Percentiles rank a stretch among this genome's conserved stretches.
Evolutionary conservation across 1,140 invertebrate genomes (phyloP).

Genomic region (Dinoponera quadriceps): DNA sequence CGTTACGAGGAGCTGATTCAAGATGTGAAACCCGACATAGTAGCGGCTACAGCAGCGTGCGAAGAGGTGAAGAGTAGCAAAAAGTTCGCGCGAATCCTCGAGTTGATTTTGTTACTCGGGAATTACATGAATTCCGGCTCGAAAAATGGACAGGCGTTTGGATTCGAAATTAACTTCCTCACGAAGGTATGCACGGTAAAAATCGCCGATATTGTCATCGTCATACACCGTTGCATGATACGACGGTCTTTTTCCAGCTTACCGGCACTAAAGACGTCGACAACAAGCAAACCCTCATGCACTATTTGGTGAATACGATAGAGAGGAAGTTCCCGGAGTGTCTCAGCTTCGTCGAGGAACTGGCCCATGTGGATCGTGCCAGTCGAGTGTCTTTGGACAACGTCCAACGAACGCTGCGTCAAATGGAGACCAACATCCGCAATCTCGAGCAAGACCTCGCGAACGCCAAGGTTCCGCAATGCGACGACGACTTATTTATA

Average conservation of each 20-base stretch:
- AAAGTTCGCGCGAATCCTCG: conserved; percentile 96
- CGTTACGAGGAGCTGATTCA: conserved; percentile 93
- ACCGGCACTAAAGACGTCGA: conserved; percentile 97
- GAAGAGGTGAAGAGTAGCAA: conserved; percentile 96
- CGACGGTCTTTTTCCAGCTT: conserved; percentile 87
- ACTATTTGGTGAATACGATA: conserved; percentile 95
- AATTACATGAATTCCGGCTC: conserved; percentile 98
- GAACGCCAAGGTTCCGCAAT: conserved; percentile 92
- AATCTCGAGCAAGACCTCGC: conserved; percentile 95
- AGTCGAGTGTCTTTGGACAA: conserved; percentile 94
- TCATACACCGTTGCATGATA: not conserved
- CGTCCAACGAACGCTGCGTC: conserved; percentile 93
- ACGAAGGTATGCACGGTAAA: conserved; percentile 91
- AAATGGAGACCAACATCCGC: conserved; percentile 94
- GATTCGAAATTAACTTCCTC: conserved; percentile 98
- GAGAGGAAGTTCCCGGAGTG: conserved; percentile 95
- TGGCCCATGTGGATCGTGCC: conserved; percentile 93
- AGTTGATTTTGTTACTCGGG: conserved; percentile 95
- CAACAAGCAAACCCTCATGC: conserved; percentile 96
- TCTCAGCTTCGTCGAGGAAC: conserved; percentile 94
- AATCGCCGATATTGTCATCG: not conserved
- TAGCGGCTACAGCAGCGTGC: conserved; percentile 97
- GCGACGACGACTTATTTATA: conserved; percentile 92
- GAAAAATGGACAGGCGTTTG: conserved; percentile 96
- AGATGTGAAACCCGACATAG: conserved; percentile 98